Base-by-base conservation (phyloP, 2,113 vertebrate species). In the Dermatemys mawii region DNA sequence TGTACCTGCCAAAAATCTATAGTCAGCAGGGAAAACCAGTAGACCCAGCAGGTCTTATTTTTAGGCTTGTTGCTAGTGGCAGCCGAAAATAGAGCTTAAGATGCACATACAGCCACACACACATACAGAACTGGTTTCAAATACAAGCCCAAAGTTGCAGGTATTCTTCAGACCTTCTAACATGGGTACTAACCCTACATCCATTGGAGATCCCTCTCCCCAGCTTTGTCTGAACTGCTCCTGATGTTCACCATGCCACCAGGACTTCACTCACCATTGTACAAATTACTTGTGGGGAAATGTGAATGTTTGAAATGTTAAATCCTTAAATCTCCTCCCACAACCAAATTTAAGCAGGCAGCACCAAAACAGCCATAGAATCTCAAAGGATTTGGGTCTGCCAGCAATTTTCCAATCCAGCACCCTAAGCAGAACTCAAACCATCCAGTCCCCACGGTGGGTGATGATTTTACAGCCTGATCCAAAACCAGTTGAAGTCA, bases 151-250 rank as follows among this genome's bases (percentile, higher is more conserved):
- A 84, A 91, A 44, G 22, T 60, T 48, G 80, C 51, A 67, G 79
- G 5, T 27, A 76, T 46, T 46, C n/a, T 83, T 21, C 2, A 2
- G 41, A 10, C 3, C 19, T 35, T 46, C 76, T 38, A n/a, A 53
- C 2, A 21, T 0, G 5, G 94, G 35, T 44, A 26, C 54, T 83
- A 0, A 0, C 26, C 32, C 57, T 91, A 86, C 57, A 83, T 67
- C 81, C 49, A 3, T 38, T 12, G 44, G n/a, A 16, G 26, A 41
- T 3, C 14, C 26, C 0, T 17, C 19, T 13, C 78, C 86, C 38
- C 78, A 80, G 75, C 67, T n/a, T 32, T 4, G 0, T 5, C 54
- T n/a, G 17, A 88, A 75, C 29, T 22, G 27, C 2, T 5, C 1
- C 22, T 29, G 38, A 2, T 53, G 35, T 49, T 88, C 51, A 35